These are phyloP conservation scores for Kryptolebias ocellatus DNA, from an alignment of 2,797 vertebrate species.

Conservation along the genomic window DNA sequence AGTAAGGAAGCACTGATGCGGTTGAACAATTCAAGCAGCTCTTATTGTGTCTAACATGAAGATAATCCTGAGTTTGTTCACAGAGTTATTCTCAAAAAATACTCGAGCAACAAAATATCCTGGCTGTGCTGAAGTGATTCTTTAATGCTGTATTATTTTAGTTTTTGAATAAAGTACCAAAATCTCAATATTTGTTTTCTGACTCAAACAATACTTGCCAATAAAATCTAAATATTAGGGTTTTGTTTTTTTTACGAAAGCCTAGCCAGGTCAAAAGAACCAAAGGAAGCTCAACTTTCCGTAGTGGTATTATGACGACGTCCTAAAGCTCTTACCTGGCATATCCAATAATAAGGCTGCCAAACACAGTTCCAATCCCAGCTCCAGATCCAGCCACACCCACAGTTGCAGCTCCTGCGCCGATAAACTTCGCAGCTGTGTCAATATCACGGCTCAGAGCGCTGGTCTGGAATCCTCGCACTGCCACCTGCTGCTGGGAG, in stretches of 20 bases:
- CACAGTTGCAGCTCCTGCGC: slow-evolving; percentile 94
- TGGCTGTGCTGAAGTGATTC: too few relatives aligned
- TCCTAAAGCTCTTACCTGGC: slow-evolving; percentile 81
- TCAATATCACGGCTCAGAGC: slow-evolving; percentile 88
- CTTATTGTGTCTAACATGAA: too few relatives aligned
- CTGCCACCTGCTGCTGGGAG: slow-evolving; percentile 73
- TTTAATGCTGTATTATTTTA: too few relatives aligned
- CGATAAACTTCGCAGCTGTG: slow-evolving; percentile 98
- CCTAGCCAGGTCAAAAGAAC: background rate
- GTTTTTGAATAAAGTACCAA: too few relatives aligned
- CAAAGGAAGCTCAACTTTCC: background rate
- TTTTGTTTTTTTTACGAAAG: too few relatives aligned
- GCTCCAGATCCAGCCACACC: slow-evolving; percentile 96
- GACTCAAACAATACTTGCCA: too few relatives aligned
- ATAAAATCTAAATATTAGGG: background rate
- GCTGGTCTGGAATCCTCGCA: slow-evolving; percentile 87
- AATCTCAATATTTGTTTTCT: background rate
- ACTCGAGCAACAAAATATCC: too few relatives aligned
- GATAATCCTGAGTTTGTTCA: too few relatives aligned
- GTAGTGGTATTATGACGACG: background rate
- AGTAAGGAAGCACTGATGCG: too few relatives aligned
- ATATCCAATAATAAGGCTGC: slow-evolving; percentile 97
- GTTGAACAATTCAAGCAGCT: too few relatives aligned
- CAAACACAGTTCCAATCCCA: slow-evolving; percentile 96
- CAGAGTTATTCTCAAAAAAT: too few relatives aligned